Evolutionary conservation across 2,113 vertebrate species (phyloP), one percentile per base, ranked within the genome.

Genomic region (Strix uralensis): DNA sequence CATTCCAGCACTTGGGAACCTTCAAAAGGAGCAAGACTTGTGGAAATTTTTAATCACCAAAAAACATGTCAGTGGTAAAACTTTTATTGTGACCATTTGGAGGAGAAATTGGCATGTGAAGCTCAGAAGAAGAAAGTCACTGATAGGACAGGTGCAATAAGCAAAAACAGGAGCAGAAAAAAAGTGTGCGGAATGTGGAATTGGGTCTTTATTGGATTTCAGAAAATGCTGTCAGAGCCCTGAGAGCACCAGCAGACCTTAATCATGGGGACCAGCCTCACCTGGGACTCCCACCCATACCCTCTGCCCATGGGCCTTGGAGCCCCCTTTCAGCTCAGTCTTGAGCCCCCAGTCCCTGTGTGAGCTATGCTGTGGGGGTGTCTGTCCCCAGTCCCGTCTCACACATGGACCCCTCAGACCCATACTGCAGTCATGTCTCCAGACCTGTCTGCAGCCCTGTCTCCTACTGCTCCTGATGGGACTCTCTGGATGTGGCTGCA

Each of bases 311-410:
- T 5, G 26, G 46, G 12, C 29, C 25, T n/a, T 65, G 55, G 44
- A 79, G 25, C 1, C 10, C 9, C 15, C 8, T 49, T 67, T 75
- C 32, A 81, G 25, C 21, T 86, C 18, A 25, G 36, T 32, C 10
- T 44, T 73, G 54, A 82, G 58, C 11, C 30, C 30, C 16, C 8
- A 7, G 9, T 23, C 30, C 61, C 38, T 49, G 17, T 1, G 0
- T 0, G 2, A 26, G 16, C 11, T 46, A 5, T 1, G 2, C 52
- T 8, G 10, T 1, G 25, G 38, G 4, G 3, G 1, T 58, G 14
- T 40, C 51, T 66, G 34, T 15, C 46, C 22, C 20, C 26, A 34
- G 13, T 12, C 10, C 44, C 2, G 0, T 36, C 25, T 40, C 4
- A 0, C 20, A 36, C 12, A 11, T 7, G 26, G 52, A 49, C 13